Conservation (phyloP, 2,888 invertebrate species). For the Cephus sareptanus region DNA sequence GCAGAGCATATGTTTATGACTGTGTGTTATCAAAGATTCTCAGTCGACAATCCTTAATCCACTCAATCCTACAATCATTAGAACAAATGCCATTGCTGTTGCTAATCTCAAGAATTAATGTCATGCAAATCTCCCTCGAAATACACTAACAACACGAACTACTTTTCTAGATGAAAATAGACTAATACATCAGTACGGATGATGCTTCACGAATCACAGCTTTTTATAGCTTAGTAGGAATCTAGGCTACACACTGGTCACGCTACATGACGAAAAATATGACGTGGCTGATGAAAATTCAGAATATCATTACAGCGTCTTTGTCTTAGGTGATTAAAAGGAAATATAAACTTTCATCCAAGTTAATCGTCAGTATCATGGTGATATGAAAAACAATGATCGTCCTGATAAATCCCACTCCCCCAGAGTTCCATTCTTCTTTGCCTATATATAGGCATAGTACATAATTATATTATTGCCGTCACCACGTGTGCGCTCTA, state of each 20-base stretch:
- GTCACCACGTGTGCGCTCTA: not conserved
- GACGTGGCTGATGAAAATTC: not conserved
- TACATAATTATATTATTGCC: not conserved
- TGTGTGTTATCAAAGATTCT: not conserved
- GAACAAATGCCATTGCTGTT: not conserved
- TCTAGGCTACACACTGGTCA: not conserved
- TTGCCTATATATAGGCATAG: not conserved
- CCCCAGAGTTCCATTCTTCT: not conserved
- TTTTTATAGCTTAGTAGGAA: not conserved
- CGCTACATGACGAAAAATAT: not conserved
- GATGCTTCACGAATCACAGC: not conserved
- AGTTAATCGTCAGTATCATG: not conserved
- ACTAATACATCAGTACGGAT: not conserved
- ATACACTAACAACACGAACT: not conserved
- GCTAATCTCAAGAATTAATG: not conserved
- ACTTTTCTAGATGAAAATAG: not conserved
- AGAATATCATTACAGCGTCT: not conserved
- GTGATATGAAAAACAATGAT: not conserved
- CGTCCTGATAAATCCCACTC: not conserved
- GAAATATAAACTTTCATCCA: not conserved
- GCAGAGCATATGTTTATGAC: too few species aligned
- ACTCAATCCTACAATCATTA: not conserved
- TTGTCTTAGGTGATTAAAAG: not conserved
- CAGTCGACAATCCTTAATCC: not conserved
- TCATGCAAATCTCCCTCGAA: not conserved